Evolutionary conservation across 2,888 invertebrate genomes (phyloP).

Genomic region (Eutolmus rufibarbis): DNA sequence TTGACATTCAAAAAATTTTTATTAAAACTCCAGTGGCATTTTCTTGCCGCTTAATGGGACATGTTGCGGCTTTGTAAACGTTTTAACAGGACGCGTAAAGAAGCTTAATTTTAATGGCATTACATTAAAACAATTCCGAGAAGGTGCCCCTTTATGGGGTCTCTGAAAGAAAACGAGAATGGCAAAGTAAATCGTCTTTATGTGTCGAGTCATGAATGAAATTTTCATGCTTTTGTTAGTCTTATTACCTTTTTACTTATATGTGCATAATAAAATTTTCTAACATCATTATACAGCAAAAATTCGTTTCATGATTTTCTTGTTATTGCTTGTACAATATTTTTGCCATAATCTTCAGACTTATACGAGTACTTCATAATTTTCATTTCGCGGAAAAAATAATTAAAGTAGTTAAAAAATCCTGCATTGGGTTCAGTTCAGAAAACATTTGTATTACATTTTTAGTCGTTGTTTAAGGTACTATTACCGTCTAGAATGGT

Average conservation of each 20-base stretch:
- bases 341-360: not conserved
- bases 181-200: not conserved
- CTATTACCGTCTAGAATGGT: too few species aligned
- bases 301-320: not conserved
- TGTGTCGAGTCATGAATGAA: not conserved
- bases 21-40: not conserved
- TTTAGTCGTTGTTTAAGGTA: too few species aligned
- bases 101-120: not conserved
- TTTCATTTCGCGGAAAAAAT: too few species aligned
- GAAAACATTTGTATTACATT: too few species aligned
- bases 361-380: too few species aligned
- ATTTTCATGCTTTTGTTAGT: not conserved
- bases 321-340: not conserved
- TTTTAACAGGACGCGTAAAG: not conserved
- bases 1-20: not conserved
- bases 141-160: not conserved
- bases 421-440: too few species aligned
- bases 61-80: not conserved
- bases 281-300: not conserved
- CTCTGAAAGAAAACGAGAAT: not conserved
- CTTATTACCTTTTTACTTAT: not conserved
- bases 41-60: not conserved
- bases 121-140: not conserved
- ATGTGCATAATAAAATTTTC: not conserved
- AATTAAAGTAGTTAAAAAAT: too few species aligned